phyloP scores from a whole-genome alignment of 2,113 vertebrate genomes.

The Rhinichthys klamathensis region DNA sequence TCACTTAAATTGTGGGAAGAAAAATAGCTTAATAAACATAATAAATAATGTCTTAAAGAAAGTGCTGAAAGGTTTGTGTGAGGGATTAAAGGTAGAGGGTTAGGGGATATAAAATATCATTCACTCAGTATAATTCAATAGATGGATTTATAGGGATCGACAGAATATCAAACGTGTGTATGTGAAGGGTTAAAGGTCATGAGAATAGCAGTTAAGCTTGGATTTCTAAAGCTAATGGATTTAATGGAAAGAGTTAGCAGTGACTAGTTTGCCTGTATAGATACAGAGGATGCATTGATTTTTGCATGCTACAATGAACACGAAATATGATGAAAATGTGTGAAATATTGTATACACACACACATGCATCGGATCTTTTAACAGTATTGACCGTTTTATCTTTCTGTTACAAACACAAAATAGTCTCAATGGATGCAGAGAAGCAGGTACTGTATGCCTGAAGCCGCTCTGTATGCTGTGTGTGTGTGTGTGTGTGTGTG shows the following conservation, averaged over 20 bases:
- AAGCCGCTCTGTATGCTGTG: neutral
- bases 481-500: neutral
- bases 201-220: neutral
- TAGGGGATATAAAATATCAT: neutral
- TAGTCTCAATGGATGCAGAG: neutral
- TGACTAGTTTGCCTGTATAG: neutral
- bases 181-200: conserved; percentile 23
- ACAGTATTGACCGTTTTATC: neutral
- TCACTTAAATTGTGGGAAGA: neutral
- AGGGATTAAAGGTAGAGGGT: neutral
- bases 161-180: neutral
- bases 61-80: conserved; percentile 2
- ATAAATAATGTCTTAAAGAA: conserved; percentile 18
- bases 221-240: neutral
- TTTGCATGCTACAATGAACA: neutral
- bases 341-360: neutral
- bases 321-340: neutral
- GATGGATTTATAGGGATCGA: neutral
- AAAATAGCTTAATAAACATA: no score
- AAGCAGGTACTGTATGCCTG: neutral
- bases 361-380: neutral
- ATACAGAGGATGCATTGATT: neutral
- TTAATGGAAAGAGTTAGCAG: neutral
- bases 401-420: neutral
- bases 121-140: neutral